Base-by-base conservation (phyloP, 2,888 invertebrate species). In the Agrilus mali region DNA sequence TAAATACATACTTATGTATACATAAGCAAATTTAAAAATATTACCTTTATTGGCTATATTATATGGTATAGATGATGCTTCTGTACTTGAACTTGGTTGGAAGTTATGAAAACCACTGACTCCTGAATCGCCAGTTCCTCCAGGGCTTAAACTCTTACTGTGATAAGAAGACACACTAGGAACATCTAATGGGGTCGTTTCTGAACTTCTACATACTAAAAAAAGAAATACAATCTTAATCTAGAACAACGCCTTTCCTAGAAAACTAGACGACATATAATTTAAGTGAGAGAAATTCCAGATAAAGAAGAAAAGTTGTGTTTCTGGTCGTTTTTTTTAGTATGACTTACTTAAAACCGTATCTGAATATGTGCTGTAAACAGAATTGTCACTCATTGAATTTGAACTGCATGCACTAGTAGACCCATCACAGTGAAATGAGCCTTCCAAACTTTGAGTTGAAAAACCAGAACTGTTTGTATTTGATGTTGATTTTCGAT, bases 311-410 rank as follows among this genome's bases (percentile, higher is more conserved):
- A n/a, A n/a, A n/a, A n/a, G n/a, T n/a, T n/a, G n/a, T n/a, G n/a
- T n/a, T n/a, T n/a, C n/a, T n/a, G n/a, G n/a, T 5, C 20, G 1
- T 5, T 20, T 20, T 20, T 20, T 10, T 27, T 5, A 7, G 38
- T 42, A 33, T 12, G 40, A 22, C 48, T 48, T 53, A 60, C 61
- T 58, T 50, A 63, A 50, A 40, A 61, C 48, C 7, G 60, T 60
- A 50, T 65, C 65, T n/a, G 63, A 64, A 16, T 57, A 58, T n/a
- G 60, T 59, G 43, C 64, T 65, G 39, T 55, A 51, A 31, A 56
- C 53, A n/a, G 62, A 60, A 36, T 59, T 58, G 47, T 63, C 63
- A 45, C 60, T 60, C 34, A 58, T 57, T 10, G 63, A 63, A 42
- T 57, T 60, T 6, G 55, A 54, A 47, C 60, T 62, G 47, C 62